These are phyloP conservation scores for Polyommatus iphigenia DNA, from an alignment of 2,888 invertebrate species.

Conservation along the genomic window DNA sequence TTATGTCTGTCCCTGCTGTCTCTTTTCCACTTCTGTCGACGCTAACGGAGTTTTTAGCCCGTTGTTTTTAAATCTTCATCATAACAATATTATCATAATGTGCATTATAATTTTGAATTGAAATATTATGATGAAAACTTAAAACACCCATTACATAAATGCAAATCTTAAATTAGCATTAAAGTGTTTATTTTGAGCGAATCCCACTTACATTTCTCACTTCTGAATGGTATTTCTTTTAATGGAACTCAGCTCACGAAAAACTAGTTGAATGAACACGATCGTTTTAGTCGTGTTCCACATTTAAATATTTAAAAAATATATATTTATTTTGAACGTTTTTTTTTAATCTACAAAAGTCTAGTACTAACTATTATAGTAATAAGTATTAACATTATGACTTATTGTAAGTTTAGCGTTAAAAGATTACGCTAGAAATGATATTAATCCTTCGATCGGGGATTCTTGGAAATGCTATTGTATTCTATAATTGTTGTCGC, in stretches of 20 bases:
- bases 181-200: slow-evolving; percentile 35
- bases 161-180: neutral
- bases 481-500: no score
- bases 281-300: slow-evolving; percentile 54
- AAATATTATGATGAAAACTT: neutral
- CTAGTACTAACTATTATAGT: no score
- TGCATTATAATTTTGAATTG: neutral
- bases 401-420: no score
- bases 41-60: no score
- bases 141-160: neutral
- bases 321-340: neutral
- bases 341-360: no score
- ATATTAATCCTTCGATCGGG: no score
- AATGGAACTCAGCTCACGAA: slow-evolving; percentile 73
- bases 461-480: no score
- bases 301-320: slow-evolving; percentile 44
- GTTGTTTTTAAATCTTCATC: neutral
- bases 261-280: slow-evolving; percentile 61
- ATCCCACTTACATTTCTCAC: slow-evolving; percentile 45
- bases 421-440: neutral
- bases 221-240: slow-evolving; percentile 69
- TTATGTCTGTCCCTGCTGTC: no score
- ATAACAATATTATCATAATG: neutral
- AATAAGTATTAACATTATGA: no score
- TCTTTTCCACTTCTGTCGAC: no score